Conservation (phyloP, 2,113 vertebrate genomes). For the Phoenicopterus ruber region DNA sequence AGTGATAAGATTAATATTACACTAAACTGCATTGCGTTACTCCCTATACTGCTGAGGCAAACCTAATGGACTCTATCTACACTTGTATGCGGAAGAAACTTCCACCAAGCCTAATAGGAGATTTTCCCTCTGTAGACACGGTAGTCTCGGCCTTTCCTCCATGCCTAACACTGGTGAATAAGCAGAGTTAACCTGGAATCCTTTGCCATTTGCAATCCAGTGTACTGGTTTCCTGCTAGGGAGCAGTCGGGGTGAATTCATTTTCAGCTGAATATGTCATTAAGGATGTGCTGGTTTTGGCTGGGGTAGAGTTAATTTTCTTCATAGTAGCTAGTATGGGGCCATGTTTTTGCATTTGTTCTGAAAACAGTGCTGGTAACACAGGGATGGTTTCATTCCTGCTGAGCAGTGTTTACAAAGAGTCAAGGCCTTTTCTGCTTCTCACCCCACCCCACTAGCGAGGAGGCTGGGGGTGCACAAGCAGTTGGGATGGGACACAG, state of each 20-base stretch:
- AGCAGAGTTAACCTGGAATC: conserved; percentile 27
- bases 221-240: conserved; percentile 36
- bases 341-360: too few species aligned
- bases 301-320: too few species aligned
- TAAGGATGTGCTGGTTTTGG: conserved; percentile 19
- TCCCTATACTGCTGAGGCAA: not conserved
- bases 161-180: not conserved
- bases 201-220: conserved; percentile 10
- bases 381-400: too few species aligned
- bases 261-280: conserved; percentile 70
- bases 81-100: not conserved
- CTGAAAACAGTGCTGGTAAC: too few species aligned
- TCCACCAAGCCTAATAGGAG: not conserved
- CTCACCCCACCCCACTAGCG: too few species aligned
- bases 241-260: conserved; percentile 48
- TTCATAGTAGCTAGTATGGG: too few species aligned
- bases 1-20: not conserved
- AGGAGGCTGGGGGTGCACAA: too few species aligned
- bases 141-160: not conserved
- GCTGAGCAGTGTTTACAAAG: too few species aligned
- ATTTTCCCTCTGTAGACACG: not conserved
- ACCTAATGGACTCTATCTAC: not conserved
- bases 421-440: too few species aligned
- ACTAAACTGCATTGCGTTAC: not conserved
- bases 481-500: too few species aligned